These are phyloP conservation scores for Ashinkailepas kermadecensis DNA, from an alignment of 2,888 invertebrate species.

Conservation along the genomic window DNA sequence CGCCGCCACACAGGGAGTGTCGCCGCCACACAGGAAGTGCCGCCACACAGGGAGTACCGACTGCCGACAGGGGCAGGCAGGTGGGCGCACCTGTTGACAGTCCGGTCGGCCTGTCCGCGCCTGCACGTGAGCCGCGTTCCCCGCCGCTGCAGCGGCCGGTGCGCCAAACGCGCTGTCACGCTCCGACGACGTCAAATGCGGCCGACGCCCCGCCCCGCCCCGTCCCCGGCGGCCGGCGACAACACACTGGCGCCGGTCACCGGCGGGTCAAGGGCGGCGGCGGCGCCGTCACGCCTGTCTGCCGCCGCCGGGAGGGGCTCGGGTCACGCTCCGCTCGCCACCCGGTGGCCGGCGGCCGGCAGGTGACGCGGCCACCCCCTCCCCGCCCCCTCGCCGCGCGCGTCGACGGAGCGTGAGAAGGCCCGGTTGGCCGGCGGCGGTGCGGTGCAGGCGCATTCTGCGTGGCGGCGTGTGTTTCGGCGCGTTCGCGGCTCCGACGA, in stretches of 20 bases:
- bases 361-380: neutral
- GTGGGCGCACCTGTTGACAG: too few relatives aligned
- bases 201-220: neutral
- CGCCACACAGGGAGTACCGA: too few relatives aligned
- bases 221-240: neutral
- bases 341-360: constrained; percentile 11
- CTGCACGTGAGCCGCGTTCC: too few relatives aligned
- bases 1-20: too few relatives aligned
- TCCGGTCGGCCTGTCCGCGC: too few relatives aligned
- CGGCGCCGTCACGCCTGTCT: neutral
- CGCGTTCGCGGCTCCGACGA: too few relatives aligned
- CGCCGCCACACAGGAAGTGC: too few relatives aligned
- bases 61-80: too few relatives aligned
- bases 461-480: too few relatives aligned
- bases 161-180: constrained; percentile 4
- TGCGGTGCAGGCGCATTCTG: too few relatives aligned
- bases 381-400: neutral
- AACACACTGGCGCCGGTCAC: neutral
- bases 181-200: neutral
- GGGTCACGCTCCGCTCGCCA: neutral
- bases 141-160: neutral
- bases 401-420: neutral
- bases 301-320: neutral
- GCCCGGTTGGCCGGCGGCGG: neutral
- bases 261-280: constrained; percentile 14